Evolutionary conservation across 2,888 invertebrate species (phyloP).

Genomic region (Petrophora chlorosata): DNA sequence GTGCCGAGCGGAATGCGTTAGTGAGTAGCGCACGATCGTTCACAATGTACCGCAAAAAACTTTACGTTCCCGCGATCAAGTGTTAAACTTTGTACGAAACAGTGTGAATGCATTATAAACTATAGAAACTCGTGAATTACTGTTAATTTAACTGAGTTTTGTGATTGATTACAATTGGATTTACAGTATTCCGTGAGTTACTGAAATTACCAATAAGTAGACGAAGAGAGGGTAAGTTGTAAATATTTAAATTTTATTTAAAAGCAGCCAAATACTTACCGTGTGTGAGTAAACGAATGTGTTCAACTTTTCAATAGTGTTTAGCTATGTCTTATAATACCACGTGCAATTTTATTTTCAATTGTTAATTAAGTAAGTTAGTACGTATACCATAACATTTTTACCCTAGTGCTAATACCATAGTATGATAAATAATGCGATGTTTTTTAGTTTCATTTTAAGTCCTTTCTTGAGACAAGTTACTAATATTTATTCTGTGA

Average conservation of each 20-base stretch:
- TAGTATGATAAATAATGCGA: too few relatives aligned
- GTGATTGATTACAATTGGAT: conserved; percentile 60
- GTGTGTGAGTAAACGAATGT: too few relatives aligned
- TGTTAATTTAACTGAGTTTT: conserved; percentile 48
- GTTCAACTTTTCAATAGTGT: too few relatives aligned
- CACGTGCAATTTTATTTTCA: too few relatives aligned
- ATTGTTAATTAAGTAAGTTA: too few relatives aligned
- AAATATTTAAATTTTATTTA: conserved; percentile 10
- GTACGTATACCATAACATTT: too few relatives aligned
- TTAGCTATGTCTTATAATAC: too few relatives aligned
- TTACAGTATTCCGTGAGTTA: conserved; percentile 40
- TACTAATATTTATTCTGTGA: too few relatives aligned
- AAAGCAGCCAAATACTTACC: too few relatives aligned
- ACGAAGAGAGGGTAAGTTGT: conserved; percentile 62
- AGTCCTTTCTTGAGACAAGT: too few relatives aligned
- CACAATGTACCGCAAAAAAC: conserved; percentile 70
- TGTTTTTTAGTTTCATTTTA: too few relatives aligned
- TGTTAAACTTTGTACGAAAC: conserved; percentile 62
- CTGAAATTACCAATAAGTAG: conserved; percentile 35
- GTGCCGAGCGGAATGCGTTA: conserved; percentile 64
- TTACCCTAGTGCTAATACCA: too few relatives aligned
- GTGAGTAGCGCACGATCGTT: conserved; percentile 60
- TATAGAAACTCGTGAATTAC: conserved; percentile 65
- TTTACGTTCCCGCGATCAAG: conserved; percentile 64
- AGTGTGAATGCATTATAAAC: conserved; percentile 63